phyloP scores from a whole-genome alignment of 2,797 vertebrate species.

The Sebastes flavidus region DNA sequence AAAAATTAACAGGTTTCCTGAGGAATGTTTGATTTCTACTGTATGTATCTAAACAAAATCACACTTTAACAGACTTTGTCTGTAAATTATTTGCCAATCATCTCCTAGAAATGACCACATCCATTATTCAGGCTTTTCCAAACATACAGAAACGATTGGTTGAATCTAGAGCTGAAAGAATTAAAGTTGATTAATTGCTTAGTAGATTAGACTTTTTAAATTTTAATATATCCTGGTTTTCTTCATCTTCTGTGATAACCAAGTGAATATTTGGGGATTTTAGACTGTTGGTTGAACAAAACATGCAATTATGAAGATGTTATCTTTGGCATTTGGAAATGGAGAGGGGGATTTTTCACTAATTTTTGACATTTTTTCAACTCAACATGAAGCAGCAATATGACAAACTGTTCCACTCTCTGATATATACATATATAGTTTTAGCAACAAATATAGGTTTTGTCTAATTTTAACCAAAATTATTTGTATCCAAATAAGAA shows the following conservation, averaged over 20 bases:
- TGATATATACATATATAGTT: background rate
- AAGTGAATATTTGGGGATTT: background rate
- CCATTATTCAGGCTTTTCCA: background rate
- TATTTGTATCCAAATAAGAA: accelerated
- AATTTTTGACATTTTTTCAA: background rate
- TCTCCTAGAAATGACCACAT: background rate
- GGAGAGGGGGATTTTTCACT: background rate
- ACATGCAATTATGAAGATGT: background rate
- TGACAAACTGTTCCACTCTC: background rate
- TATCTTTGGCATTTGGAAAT: background rate
- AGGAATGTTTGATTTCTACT: background rate
- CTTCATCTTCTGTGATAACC: background rate
- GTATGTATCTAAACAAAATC: background rate
- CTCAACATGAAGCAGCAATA: background rate
- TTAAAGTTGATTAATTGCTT: background rate
- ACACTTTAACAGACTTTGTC: background rate
- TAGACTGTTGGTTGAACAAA: background rate
- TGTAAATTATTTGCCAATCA: background rate
- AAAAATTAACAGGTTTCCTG: background rate
- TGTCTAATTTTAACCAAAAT: background rate
- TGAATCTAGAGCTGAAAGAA: background rate
- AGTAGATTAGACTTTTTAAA: background rate
- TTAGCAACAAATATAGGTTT: background rate
- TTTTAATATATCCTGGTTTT: background rate
- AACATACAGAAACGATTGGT: background rate